Conservation (phyloP, 2,888 invertebrate genomes). For the Meteorus colon region DNA sequence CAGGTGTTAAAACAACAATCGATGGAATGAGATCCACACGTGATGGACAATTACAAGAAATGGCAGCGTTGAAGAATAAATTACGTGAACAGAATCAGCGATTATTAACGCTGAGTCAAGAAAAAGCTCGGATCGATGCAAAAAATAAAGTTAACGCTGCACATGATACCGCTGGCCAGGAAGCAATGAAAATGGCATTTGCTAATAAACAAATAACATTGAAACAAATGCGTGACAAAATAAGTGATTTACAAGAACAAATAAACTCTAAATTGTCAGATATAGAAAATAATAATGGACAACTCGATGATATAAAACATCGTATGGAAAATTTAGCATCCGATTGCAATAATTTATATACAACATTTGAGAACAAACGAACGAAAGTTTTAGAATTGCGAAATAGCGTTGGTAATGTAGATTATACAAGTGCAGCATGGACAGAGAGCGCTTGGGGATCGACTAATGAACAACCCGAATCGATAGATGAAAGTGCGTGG, state of each 20-base stretch:
- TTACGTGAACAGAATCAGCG: constrained; percentile 90
- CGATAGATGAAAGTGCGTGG: constrained; percentile 67
- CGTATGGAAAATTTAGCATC: constrained; percentile 80
- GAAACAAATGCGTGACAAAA: constrained; percentile 81
- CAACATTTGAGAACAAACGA: constrained; percentile 82
- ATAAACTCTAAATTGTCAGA: constrained; percentile 86
- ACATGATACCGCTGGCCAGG: constrained; percentile 74
- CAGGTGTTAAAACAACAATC: constrained; percentile 94
- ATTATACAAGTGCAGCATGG: constrained; percentile 77
- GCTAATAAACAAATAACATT: constrained; percentile 83
- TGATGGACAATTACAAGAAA: constrained; percentile 91
- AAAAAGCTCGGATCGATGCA: constrained; percentile 86
- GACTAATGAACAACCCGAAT: constrained; percentile 61
- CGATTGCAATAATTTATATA: constrained; percentile 81
- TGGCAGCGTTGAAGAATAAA: constrained; percentile 86
- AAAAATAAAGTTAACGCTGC: constrained; percentile 78
- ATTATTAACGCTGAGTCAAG: constrained; percentile 86
- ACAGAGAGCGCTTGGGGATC: constrained; percentile 78
- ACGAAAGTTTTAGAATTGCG: constrained; percentile 75
- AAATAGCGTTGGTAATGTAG: constrained; percentile 69
- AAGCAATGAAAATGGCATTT: constrained; percentile 78
- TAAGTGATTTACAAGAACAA: constrained; percentile 85
- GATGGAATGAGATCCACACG: constrained; percentile 96
- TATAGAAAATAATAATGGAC: constrained; percentile 86
- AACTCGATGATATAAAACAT: constrained; percentile 82